phyloP scores from a whole-genome alignment of 2,113 vertebrate species.

The Thymallus thymallus region DNA sequence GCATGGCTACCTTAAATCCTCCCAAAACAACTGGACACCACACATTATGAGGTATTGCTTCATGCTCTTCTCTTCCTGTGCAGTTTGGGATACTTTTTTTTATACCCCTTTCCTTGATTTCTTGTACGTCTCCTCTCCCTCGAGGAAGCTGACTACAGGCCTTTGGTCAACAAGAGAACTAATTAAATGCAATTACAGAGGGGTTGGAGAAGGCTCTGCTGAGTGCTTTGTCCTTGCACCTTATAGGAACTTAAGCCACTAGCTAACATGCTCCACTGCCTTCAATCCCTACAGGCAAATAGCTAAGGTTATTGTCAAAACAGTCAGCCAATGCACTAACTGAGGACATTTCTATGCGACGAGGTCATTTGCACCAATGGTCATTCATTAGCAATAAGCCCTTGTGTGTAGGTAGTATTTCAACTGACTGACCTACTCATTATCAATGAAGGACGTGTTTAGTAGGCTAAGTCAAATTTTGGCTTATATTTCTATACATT shows the following conservation, averaged over 20 bases:
- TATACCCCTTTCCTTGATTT: slow-evolving; percentile 3
- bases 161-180: slow-evolving; percentile 28
- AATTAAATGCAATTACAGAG: slow-evolving; percentile 38
- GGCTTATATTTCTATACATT: too few relatives aligned
- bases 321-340: background rate
- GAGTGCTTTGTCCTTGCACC: slow-evolving; percentile 32
- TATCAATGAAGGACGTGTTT: too few relatives aligned
- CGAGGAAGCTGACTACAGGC: slow-evolving; percentile 12
- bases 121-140: background rate
- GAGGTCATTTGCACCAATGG: slow-evolving; percentile 10
- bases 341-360: slow-evolving; percentile 13
- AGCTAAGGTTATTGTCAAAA: slow-evolving; percentile 29
- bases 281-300: slow-evolving; percentile 27
- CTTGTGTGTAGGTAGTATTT: background rate
- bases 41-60: background rate
- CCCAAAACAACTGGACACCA: too few relatives aligned
- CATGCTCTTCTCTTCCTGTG: background rate
- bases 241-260: slow-evolving; percentile 22
- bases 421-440: too few relatives aligned
- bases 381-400: slow-evolving; percentile 1
- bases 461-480: too few relatives aligned
- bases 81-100: background rate
- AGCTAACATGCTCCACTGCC: slow-evolving; percentile 25
- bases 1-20: too few relatives aligned
- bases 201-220: slow-evolving; percentile 3